phyloP scores from a whole-genome alignment of 2,113 vertebrate genomes.

The Cygnus atratus region DNA sequence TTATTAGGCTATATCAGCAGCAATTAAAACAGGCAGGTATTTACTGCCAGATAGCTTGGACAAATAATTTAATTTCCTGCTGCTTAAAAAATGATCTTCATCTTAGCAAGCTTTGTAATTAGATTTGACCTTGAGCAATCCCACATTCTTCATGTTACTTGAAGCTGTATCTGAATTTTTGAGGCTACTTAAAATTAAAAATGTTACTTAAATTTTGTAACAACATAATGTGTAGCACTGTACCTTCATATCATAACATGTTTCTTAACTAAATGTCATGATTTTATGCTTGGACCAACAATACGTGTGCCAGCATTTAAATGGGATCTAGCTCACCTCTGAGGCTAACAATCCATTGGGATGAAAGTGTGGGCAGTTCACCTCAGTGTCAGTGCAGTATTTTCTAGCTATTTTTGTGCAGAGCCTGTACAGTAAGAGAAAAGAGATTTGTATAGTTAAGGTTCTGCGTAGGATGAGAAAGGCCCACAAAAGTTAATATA shows the following conservation, averaged over 20 bases:
- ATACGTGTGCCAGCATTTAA: background rate
- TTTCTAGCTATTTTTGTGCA: background rate
- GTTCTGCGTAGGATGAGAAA: background rate
- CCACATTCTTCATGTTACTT: background rate
- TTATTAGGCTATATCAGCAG: slow-evolving; percentile 19
- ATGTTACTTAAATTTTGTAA: background rate
- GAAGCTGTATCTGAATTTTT: background rate
- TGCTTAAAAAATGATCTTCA: background rate
- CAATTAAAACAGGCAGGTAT: slow-evolving; percentile 59
- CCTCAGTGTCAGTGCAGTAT: background rate
- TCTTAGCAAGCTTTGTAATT: slow-evolving; percentile 35
- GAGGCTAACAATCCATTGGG: background rate
- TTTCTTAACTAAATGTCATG: background rate
- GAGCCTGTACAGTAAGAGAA: background rate
- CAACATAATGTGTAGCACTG: background rate
- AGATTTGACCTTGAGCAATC: slow-evolving; percentile 50
- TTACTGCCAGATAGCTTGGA: background rate
- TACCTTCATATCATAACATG: background rate
- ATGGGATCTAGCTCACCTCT: background rate
- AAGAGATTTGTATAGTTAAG: background rate
- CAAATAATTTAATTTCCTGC: slow-evolving; percentile 52
- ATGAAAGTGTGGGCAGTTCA: slow-evolving; percentile 4
- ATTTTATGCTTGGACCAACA: background rate
- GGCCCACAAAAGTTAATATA: background rate
- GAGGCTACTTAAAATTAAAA: slow-evolving; percentile 1